Conservation (phyloP, 2,888 invertebrate species). For the Sceliomorpha sp. region DNA sequence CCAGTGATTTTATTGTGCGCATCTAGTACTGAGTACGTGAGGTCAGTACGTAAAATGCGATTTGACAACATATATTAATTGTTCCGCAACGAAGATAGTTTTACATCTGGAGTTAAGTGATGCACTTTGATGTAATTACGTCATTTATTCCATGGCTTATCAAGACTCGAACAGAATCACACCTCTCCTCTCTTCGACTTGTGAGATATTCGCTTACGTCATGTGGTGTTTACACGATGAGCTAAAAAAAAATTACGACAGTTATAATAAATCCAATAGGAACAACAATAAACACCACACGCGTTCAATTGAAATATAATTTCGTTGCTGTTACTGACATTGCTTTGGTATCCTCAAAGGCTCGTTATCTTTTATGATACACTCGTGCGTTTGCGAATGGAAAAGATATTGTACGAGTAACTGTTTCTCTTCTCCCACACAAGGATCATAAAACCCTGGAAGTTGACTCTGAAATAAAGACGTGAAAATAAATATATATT, state of each 20-base stretch:
- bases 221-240: slow-evolving; percentile 80
- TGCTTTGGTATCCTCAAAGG: slow-evolving; percentile 89
- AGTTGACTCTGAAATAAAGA: slow-evolving; percentile 94
- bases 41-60: no score
- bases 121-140: no score
- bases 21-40: no score
- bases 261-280: slow-evolving; percentile 8
- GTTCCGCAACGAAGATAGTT: no score
- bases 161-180: no score
- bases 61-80: no score
- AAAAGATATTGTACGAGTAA: slow-evolving; percentile 93
- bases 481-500: no score
- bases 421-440: slow-evolving; percentile 94
- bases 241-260: slow-evolving; percentile 67
- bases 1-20: no score
- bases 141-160: no score
- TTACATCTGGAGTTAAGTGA: no score
- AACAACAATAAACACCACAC: neutral
- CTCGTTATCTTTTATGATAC: slow-evolving; percentile 90
- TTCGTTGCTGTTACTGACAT: slow-evolving; percentile 81
- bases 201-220: slow-evolving; percentile 65
- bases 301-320: neutral
- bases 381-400: slow-evolving; percentile 89
- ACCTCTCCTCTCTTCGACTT: slow-evolving; percentile 55
- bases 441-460: slow-evolving; percentile 98